Base-by-base conservation (phyloP, 2,797 vertebrate genomes). In the Bucorvus abyssinicus region DNA sequence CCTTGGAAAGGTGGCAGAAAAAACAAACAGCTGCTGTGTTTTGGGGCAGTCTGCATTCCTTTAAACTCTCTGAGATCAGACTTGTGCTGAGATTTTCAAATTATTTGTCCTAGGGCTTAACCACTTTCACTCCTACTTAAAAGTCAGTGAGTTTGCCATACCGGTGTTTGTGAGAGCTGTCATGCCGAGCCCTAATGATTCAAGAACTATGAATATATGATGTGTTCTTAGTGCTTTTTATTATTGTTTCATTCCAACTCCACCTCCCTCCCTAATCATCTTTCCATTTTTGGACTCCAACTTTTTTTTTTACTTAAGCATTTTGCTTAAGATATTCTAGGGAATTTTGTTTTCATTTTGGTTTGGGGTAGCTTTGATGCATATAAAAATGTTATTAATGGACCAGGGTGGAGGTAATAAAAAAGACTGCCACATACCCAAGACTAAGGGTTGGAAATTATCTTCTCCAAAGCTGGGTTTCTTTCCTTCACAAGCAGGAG, bases 1-100 rank as follows among this genome's bases (percentile, higher is more conserved):
- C 96, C 93, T 97, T 97, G 97, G 97, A 97, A 97, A 98, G 97
- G 97, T 98, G 97, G 97, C 97, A 97, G 97, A 97, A 96, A 97
- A 98, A 97, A 97, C 97, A 98, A 98, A 97, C 90, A 96, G 90
- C 97, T 96, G 91, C 95, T 95, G 89, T 98, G 94, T 96, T 96
- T 96, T 80, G 89, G 96, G 95, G 96, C 96, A 97, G 98, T 98
- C 97, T 98, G 95, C 97, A 98, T 98, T 98, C 98, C 97, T 97
- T 97, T 97, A 95, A 96, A 97, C 95, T 96, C 95, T 94, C 93
- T 81, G 84, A 98, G 95, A 96, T 95, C 93, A 87, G 96, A 93
- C 95, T 97, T 97, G 85, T 95, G 94, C 95, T 96, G 95, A 91
- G 87, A 91, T 95, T 97, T 98, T 97, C 94, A 96, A 97, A 92